These are phyloP conservation scores for Archips crataeganus DNA, from an alignment of 2,888 invertebrate species.

Conservation along the genomic window DNA sequence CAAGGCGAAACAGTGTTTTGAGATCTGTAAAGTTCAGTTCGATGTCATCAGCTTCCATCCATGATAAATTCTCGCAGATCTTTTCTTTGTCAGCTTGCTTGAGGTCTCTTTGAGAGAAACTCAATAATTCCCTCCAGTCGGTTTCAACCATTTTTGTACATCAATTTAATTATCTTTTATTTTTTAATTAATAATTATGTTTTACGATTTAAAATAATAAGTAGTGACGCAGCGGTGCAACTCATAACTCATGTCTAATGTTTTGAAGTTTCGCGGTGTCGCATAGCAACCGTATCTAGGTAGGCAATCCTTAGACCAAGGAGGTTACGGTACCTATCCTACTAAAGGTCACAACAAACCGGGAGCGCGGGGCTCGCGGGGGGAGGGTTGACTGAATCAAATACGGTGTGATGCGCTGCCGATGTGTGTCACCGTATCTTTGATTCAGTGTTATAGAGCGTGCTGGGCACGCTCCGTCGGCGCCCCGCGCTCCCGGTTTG, in stretches of 20 bases:
- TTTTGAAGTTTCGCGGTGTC: slow-evolving; percentile 50
- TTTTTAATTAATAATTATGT: no score
- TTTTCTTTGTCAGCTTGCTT: slow-evolving; percentile 87
- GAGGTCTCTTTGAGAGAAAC: slow-evolving; percentile 83
- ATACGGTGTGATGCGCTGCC: no score
- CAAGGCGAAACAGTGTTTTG: slow-evolving; percentile 84
- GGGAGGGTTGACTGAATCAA: no score
- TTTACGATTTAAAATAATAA: neutral
- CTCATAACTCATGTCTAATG: neutral
- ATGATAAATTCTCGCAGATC: slow-evolving; percentile 86
- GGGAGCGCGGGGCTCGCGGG: no score
- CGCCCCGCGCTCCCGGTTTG: no score
- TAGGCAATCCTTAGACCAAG: neutral
- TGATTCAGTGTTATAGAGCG: no score
- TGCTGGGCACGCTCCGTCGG: no score
- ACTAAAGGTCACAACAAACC: no score
- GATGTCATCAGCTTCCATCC: slow-evolving; percentile 87
- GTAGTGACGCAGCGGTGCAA: neutral
- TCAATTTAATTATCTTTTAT: slow-evolving; percentile 18
- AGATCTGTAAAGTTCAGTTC: slow-evolving; percentile 84
- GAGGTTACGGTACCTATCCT: neutral
- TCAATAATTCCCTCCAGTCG: slow-evolving; percentile 86
- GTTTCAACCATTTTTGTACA: slow-evolving; percentile 73
- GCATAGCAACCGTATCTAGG: slow-evolving; percentile 60
- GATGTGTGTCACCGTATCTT: no score